These are phyloP conservation scores for Elanus axillaris DNA, from an alignment of 2,113 vertebrate species.

Conservation along the genomic window DNA sequence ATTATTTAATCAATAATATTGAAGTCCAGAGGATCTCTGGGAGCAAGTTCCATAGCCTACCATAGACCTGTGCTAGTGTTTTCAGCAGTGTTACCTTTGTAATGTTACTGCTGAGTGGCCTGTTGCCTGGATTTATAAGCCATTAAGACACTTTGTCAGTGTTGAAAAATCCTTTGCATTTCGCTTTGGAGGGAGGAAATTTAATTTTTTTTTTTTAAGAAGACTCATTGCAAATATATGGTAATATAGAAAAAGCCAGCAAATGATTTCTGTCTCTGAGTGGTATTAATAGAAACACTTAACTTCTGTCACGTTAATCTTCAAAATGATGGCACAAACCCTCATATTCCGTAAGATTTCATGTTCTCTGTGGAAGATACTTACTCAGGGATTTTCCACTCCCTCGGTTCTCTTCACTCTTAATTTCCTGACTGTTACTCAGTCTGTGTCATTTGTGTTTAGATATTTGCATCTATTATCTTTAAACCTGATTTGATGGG, in stretches of 20 bases:
- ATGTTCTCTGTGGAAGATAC: not conserved
- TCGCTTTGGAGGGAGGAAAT: not conserved
- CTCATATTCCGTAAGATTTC: not conserved
- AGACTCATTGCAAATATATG: not conserved
- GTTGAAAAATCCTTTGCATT: not conserved
- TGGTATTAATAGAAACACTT: constrained; percentile 14
- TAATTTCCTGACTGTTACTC: not conserved
- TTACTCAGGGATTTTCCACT: constrained; percentile 3
- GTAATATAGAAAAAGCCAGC: not conserved
- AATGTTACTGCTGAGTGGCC: not conserved
- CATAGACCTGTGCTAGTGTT: not conserved
- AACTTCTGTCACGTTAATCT: constrained; percentile 33
- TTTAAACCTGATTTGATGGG: constrained; percentile 17
- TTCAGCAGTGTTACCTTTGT: not conserved
- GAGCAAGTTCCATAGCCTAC: not conserved
- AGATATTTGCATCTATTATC: constrained; percentile 52
- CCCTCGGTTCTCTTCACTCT: not conserved
- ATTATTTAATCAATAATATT: not conserved
- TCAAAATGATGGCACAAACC: not conserved
- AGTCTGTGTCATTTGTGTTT: not conserved
- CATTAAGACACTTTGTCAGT: not conserved
- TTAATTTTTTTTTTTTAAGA: not conserved
- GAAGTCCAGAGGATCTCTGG: not conserved
- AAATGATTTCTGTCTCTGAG: not conserved
- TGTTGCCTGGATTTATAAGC: not conserved